Evolutionary conservation across 2,888 invertebrate species (phyloP), one percentile per base, ranked within the genome.

Genomic region (Xanthorhoe designata): DNA sequence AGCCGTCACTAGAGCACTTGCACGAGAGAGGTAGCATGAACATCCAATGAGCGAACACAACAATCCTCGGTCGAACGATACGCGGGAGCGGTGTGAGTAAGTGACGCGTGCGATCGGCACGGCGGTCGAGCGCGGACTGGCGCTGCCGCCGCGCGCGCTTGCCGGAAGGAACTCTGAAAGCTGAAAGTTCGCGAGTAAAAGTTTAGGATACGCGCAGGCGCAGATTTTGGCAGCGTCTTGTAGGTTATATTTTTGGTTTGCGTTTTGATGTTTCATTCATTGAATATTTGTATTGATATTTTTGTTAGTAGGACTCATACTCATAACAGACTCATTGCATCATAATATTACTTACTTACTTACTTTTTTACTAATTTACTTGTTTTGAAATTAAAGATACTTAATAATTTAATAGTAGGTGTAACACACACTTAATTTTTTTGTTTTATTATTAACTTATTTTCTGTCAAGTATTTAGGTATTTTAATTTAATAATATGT

Each of bases 161-260:
- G 8, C 49, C 92, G 92, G 92, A 92, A 92, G 92, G 93, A 92
- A 92, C 83, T 60, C 87, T 85, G 87, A 82, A 85, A 70, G 79
- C 91, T 89, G 89, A 90, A 91, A 90, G 89, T 89, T 84, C 76
- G 82, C 82, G 69, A 82, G 88, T 87, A 89, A 91, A 89, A 90
- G 89, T 89, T 86, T 79, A 76, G 72, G 76, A 74, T 56, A 71
- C 66, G 74, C 35, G 32, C 38, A 35, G 38, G 35, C 52, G 61
- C 38, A 8, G 52, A 32, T 32, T 15, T 17, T 15, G 32, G 9
- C 29, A 35, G 45, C 38, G 56, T n/a, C 29, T 61, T 61, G n/a
- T 56, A 7, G 56, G 60, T 15, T 58, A 45, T n/a, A 18, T 17
- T 52, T 58, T 13, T 42, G 38, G 13, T 42, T 42, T 42, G 38